Conservation (phyloP, 2,113 vertebrate genomes). For the Corythaixoides concolor region DNA sequence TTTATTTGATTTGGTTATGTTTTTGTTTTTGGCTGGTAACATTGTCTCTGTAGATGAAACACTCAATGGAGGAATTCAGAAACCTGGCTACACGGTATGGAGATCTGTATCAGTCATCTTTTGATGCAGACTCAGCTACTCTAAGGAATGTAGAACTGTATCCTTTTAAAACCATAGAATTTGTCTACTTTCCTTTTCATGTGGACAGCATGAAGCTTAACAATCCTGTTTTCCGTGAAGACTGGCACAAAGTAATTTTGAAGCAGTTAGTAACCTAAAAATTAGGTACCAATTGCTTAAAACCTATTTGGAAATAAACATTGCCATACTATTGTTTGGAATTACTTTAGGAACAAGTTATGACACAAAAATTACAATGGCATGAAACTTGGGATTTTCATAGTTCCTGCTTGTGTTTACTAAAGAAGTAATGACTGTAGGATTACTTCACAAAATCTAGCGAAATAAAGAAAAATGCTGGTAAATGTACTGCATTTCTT, state of each 20-base stretch:
- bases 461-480: neutral
- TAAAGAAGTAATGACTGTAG: neutral
- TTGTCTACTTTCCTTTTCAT: neutral
- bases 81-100: slow-evolving; percentile 88
- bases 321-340: neutral
- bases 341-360: neutral
- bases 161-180: slow-evolving; percentile 68
- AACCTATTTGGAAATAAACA: neutral
- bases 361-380: neutral
- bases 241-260: neutral
- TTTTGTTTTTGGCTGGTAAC: neutral
- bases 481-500: neutral
- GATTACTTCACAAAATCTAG: neutral
- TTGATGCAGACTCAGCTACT: slow-evolving; percentile 94
- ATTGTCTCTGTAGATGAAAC: slow-evolving; percentile 84
- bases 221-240: neutral
- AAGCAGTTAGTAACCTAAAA: neutral
- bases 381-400: neutral
- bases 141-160: slow-evolving; percentile 96
- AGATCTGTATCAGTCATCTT: slow-evolving; percentile 96
- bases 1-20: neutral
- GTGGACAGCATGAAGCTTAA: neutral
- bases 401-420: neutral
- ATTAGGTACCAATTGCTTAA: neutral
- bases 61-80: slow-evolving; percentile 95